These are phyloP conservation scores for Ciconia nigra DNA, from an alignment of 2,797 vertebrate species.

Conservation along the genomic window DNA sequence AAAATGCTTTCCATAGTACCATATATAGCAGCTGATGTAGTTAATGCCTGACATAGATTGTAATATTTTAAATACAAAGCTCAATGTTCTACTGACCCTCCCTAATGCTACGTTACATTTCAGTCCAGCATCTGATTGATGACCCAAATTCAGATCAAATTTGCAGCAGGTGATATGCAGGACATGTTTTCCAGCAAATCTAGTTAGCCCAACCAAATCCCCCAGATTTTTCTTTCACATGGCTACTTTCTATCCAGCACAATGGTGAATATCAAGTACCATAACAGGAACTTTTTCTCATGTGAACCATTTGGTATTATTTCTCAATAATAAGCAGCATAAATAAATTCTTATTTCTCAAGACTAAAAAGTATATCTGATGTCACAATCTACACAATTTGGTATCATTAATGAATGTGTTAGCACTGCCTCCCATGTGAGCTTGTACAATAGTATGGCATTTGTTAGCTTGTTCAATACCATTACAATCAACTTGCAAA, in stretches of 20 bases:
- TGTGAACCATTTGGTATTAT: neutral
- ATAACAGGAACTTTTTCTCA: neutral
- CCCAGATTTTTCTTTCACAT: neutral
- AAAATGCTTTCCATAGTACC: neutral
- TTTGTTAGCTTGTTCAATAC: neutral
- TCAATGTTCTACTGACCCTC: neutral
- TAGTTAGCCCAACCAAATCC: neutral
- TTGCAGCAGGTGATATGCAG: neutral
- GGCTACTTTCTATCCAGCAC: neutral
- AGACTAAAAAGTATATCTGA: neutral
- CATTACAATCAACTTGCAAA: neutral
- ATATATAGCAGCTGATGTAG: neutral
- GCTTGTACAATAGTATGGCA: neutral
- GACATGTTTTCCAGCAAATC: neutral
- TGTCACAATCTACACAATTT: neutral
- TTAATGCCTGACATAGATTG: neutral
- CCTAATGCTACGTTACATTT: neutral
- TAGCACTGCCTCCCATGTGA: neutral
- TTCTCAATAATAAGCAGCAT: neutral
- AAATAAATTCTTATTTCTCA: neutral
- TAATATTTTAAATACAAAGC: neutral
- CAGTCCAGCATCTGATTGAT: neutral
- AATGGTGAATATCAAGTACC: neutral
- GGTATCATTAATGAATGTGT: neutral
- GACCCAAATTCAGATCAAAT: neutral